phyloP scores from a whole-genome alignment of 2,113 vertebrate species.

The Bucco capensis region DNA sequence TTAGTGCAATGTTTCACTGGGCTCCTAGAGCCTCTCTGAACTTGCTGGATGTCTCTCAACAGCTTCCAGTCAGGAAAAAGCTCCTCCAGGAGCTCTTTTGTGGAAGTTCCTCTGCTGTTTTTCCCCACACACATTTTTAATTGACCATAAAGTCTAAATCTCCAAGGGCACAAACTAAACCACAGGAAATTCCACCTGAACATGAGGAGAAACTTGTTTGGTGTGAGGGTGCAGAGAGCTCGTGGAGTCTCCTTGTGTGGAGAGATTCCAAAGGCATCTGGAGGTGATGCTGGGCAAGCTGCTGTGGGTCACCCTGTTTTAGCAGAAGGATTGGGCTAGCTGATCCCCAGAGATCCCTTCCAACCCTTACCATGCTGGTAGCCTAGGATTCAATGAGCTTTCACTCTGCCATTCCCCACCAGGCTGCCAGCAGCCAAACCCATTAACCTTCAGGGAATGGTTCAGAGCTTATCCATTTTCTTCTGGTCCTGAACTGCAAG shows the following conservation, averaged over 20 bases:
- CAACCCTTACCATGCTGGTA: too few relatives aligned
- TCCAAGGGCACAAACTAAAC: not conserved
- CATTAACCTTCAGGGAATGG: not conserved
- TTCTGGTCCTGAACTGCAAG: not conserved
- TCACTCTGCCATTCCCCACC: not conserved
- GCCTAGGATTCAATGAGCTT: too few relatives aligned
- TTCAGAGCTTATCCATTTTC: slow-evolving; percentile 2
- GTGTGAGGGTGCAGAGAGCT: too few relatives aligned
- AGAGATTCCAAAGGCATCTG: too few relatives aligned
- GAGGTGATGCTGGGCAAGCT: too few relatives aligned
- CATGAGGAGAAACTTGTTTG: too few relatives aligned
- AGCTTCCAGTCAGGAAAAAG: not conserved
- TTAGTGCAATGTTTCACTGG: not conserved
- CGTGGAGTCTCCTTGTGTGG: too few relatives aligned
- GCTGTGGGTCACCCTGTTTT: too few relatives aligned
- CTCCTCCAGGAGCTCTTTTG: not conserved
- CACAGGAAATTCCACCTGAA: too few relatives aligned
- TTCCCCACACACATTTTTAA: not conserved
- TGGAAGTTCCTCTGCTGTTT: not conserved
- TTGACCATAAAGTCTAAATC: not conserved
- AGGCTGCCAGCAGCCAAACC: not conserved
- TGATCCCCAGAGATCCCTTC: too few relatives aligned
- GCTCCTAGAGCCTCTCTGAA: not conserved
- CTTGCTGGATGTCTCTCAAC: not conserved
- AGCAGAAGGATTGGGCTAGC: too few relatives aligned